Evolutionary conservation across 2,888 invertebrate species (phyloP), one percentile per base, ranked within the genome.

Genomic region (Agrilus cyanescens): DNA sequence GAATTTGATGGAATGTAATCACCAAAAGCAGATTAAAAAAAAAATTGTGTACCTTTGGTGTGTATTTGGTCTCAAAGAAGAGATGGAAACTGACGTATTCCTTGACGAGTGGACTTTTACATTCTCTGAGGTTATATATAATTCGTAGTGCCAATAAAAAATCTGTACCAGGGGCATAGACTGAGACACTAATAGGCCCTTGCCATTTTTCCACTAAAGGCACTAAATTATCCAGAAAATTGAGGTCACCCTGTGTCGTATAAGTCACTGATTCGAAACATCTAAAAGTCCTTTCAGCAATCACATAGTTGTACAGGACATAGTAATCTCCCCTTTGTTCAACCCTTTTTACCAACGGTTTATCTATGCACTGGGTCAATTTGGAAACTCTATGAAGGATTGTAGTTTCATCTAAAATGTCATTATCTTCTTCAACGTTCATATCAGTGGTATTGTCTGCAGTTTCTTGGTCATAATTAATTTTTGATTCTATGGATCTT

Each of bases 171-270:
- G 81, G 81, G 1, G 79, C 72, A 55, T 76, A 76, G 29, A 82
- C 62, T 0, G 79, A 75, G 40, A 82, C 66, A 33, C 80, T 79
- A 30, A 82, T 62, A 1, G 81, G 81, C 0, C 77, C 81, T 10
- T 68, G 63, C 82, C 82, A 82, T 30, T 71, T 62, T 35, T 71
- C 67, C 43, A 75, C 59, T 40, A 82, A 57, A 2, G 73, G 72
- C 47, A 71, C 70, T 46, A 80, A 58, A 60, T 80, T 78, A 52
- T 77, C 74, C 49, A 82, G 68, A 62, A 79, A 82, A 6, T 77
- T 77, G 53, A 69, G 76, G 53, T 81, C 80, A 0, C 76, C 78
- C 57, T 82, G 79, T 0, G 81, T 81, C 10, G 80, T 76, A 53
- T 78, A 78, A 0, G 81, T 82, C 32, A 82, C 70, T 44, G 73